Base-by-base conservation (phyloP, 2,888 invertebrate species). In the Nymphalis polychloros region DNA sequence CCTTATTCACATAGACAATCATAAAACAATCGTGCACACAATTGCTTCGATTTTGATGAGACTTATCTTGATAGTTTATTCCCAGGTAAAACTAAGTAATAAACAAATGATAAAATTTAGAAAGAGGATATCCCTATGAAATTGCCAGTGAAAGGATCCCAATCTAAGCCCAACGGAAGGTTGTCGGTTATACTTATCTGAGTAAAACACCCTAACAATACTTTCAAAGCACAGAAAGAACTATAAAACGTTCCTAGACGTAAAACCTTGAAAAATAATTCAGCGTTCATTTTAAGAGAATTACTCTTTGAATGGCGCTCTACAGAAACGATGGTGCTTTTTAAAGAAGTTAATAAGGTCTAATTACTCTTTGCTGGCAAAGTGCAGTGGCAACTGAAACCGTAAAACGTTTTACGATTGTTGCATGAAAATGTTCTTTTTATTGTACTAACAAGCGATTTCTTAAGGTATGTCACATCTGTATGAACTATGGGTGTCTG, bases 381-480 rank as follows among this genome's bases (percentile, higher is more conserved):
- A 52, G 23, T 52, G 52, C 52, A 41, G 41, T 41, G 41, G 41
- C 41, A 52, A 52, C 52, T 52, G 20, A 27, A 52, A 52, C 52
- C 41, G 41, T 52, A 52, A 52, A 52, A 16, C 13, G 52, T 23
- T 20, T 52, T 8, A 4, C 52, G 20, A 52, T 20, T 52, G 52
- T 23, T 52, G 52, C 52, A 52, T 52, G 16, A 23, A 52, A 52
- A 23, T 52, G 23, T 16, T 52, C 23, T 20, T 55, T 55, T 55
- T 55, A 31, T 55, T 55, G 53, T 55, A 31, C 53, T 31, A 55
- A 52, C 53, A 55, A 55, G 53, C 53, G 7, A 31, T 55, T 41
- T 55, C 53, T 55, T 55, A 6, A 27, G 27, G 27, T 55, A 4
- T 41, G 10, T 41, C 41, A 41, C 31, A 50, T 20, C 1, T 10